These are phyloP conservation scores for Marmota monax DNA, from an alignment of 2,113 vertebrate species.

Conservation along the genomic window DNA sequence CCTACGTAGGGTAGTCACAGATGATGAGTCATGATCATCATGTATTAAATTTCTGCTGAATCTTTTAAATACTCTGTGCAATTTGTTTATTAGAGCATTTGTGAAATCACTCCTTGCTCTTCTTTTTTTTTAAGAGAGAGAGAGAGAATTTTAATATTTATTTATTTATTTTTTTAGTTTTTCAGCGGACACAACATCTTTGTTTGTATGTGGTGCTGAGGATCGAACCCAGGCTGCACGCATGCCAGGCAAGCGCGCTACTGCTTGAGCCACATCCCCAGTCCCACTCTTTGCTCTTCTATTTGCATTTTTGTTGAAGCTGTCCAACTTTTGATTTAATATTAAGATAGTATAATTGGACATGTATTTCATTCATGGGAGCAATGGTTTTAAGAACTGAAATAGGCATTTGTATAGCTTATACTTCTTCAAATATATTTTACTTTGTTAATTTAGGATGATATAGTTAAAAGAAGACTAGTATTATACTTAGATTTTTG, in stretches of 20 bases:
- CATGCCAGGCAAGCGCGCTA: too few species aligned
- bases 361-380: neutral
- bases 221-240: too few species aligned
- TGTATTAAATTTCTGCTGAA: neutral
- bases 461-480: neutral
- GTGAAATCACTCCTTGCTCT: neutral
- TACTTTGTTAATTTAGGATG: neutral
- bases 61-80: neutral
- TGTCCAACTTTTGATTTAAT: neutral
- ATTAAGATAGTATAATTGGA: neutral
- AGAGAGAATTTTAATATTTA: too few species aligned
- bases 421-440: neutral
- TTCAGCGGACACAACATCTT: too few species aligned
- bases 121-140: too few species aligned
- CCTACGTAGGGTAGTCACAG: too few species aligned
- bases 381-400: neutral
- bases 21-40: neutral
- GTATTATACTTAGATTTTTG: neutral
- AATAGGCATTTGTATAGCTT: neutral
- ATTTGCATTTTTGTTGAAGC: neutral
- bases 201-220: too few species aligned
- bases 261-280: too few species aligned
- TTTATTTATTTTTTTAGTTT: too few species aligned
- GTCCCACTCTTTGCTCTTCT: neutral
- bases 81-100: neutral